Evolutionary conservation across 2,113 vertebrate species (phyloP).

Genomic region (Pogona vitticeps): DNA sequence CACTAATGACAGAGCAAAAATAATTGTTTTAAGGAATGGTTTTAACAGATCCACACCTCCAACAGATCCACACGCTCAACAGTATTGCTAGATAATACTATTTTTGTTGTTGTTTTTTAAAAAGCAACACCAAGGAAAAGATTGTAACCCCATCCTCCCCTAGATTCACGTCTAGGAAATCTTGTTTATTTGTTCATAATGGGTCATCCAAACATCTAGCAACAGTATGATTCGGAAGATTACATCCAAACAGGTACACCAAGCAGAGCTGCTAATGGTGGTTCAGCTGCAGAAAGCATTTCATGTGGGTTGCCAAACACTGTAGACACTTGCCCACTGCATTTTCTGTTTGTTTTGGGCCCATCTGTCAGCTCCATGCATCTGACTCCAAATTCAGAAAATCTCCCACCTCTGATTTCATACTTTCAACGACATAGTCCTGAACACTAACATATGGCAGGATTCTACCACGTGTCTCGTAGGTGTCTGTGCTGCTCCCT

Average conservation of each 20-base stretch:
- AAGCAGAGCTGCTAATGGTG: not conserved
- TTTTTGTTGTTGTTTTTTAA: too few species aligned
- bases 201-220: not conserved
- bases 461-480: not conserved
- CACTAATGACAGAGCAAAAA: not conserved
- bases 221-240: not conserved
- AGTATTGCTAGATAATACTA: too few species aligned
- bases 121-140: too few species aligned
- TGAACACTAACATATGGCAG: not conserved
- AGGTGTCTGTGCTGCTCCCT: not conserved
- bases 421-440: not conserved
- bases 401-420: not conserved
- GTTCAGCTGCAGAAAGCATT: not conserved
- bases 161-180: not conserved
- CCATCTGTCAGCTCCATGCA: conserved; percentile 7
- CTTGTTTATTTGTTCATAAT: not conserved
- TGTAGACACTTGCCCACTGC: not conserved
- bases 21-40: too few species aligned
- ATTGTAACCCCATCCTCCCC: not conserved
- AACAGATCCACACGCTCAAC: too few species aligned
- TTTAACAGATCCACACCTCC: too few species aligned
- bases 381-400: not conserved
- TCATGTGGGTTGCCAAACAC: not conserved
- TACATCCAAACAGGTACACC: too few species aligned
- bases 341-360: not conserved